Conservation (phyloP, 2,113 vertebrate species). For the Pithys albifrons region DNA sequence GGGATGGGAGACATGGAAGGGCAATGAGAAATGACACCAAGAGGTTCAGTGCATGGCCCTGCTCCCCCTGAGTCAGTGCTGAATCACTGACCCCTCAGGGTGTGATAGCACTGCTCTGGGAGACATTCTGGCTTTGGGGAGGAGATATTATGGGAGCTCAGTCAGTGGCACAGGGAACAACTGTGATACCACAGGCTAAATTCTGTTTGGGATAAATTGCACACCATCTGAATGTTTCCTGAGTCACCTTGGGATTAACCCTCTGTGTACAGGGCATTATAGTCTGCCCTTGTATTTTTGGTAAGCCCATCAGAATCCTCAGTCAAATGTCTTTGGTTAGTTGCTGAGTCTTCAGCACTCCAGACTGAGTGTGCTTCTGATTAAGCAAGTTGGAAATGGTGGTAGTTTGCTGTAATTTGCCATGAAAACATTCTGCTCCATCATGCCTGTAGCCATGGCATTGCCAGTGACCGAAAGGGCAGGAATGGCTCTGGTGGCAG, state of each 20-base stretch:
- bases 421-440: background rate
- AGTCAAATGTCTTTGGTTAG: background rate
- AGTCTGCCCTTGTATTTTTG: background rate
- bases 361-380: background rate
- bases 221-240: background rate
- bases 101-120: background rate
- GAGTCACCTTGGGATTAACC: background rate
- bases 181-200: background rate
- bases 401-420: background rate
- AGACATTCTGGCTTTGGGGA: background rate
- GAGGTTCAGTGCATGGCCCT: background rate
- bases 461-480: background rate
- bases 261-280: background rate
- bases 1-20: background rate
- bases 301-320: background rate
- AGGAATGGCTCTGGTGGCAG: background rate
- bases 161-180: background rate
- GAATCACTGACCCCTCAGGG: background rate
- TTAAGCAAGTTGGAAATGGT: background rate
- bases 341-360: background rate
- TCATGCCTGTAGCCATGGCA: accelerated
- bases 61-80: background rate
- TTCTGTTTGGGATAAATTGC: background rate
- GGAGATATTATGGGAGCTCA: background rate
- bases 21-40: background rate